Evolutionary conservation across 2,888 invertebrate species (phyloP).

Genomic region (Psylliodes chrysocephalus): DNA sequence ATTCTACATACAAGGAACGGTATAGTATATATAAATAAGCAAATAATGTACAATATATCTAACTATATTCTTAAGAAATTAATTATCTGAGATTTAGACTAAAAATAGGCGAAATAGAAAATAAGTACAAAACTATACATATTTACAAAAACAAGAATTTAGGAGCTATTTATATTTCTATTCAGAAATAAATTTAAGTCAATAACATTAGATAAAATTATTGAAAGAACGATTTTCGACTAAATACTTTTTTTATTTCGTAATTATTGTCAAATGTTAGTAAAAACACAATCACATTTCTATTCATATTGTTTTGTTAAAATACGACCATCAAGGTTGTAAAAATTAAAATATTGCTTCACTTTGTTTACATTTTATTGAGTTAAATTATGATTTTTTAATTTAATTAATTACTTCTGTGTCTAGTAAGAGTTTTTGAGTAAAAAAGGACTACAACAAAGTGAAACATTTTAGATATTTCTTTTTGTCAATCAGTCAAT

Average conservation of each 20-base stretch:
- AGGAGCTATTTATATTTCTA: background rate
- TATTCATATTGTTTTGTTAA: slow-evolving; percentile 14
- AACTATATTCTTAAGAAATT: background rate
- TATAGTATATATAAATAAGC: slow-evolving; percentile 14
- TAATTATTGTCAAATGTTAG: slow-evolving; percentile 20
- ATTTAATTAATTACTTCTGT: too few relatives aligned
- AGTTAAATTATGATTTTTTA: too few relatives aligned
- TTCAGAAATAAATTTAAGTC: background rate
- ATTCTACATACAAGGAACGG: slow-evolving; percentile 1
- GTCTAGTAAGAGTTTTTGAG: too few relatives aligned
- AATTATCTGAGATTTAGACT: background rate
- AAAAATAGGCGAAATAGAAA: background rate
- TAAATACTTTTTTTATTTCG: background rate
- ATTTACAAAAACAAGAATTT: slow-evolving; percentile 6
- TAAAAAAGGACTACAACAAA: background rate
- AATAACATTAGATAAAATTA: background rate
- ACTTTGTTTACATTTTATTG: too few relatives aligned
- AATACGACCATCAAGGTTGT: background rate
- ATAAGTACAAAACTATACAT: slow-evolving; percentile 10
- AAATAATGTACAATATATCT: slow-evolving; percentile 6
- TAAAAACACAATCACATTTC: slow-evolving; percentile 28
- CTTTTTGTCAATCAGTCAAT: background rate
- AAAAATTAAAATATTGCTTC: too few relatives aligned
- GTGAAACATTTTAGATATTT: too few relatives aligned
- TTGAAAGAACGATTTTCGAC: background rate